Base-by-base conservation (phyloP, 1,140 invertebrate species). In the Musca domestica region DNA sequence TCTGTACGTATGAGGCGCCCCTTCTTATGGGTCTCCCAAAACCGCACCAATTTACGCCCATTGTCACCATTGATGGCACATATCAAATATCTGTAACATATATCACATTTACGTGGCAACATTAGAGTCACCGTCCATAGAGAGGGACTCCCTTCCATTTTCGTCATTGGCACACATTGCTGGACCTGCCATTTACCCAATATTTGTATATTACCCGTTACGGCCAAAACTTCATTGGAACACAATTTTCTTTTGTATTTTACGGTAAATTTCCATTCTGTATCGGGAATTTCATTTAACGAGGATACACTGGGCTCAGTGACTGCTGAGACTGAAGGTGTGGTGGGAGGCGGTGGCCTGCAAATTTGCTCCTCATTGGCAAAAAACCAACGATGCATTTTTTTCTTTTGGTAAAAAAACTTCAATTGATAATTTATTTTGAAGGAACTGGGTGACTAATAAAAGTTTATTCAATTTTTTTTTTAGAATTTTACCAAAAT, bases 11-110 rank as follows among this genome's bases (percentile, higher is more conserved):
- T 9, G 46, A 69, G 10, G 14, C 64, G 68, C 85, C 81, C 76
- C 84, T 81, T 34, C 80, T 72, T 68, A 76, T 92, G 88, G 5
- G 92, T 92, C 82, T 96, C 94, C 94, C 94, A 96, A 72, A 85
- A 85, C 22, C 90, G 86, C n/a, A 95, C 87, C 54, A 93, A 85
- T 15, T 91, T 74, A 68, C 86, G 83, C 81, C 85, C 83, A 15
- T 83, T 77, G 67, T 75, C 74, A 71, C 85, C 80, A 69, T 87
- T 83, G 12, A 87, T 76, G 61, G 85, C 82, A 77, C 89, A 91
- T 64, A 94, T 85, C 74, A 90, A 90, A 82, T 93, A 96, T 19
- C 95, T 87, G 77, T 91, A 96, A 19, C 71, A 70, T 84, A 79
- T 81, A 69, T 90, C 87, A 66, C 76, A 76, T 70, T 88, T 85